These are phyloP conservation scores for Drosophila ironensis DNA, from an alignment of 1,140 invertebrate genomes.

Conservation along the genomic window DNA sequence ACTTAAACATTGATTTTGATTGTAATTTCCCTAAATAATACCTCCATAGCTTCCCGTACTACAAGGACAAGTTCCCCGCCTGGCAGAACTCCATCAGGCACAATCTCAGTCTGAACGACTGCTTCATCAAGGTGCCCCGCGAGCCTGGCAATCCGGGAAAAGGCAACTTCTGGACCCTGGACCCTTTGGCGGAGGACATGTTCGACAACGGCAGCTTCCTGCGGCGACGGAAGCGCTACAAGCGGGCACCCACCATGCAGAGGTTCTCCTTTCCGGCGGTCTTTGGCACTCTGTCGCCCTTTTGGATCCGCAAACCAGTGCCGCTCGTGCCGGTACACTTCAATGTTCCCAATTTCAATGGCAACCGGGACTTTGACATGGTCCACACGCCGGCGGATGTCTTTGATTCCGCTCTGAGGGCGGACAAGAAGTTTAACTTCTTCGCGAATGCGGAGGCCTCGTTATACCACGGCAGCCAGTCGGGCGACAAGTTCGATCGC, in stretches of 20 bases:
- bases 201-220: conserved; percentile 99
- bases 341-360: conserved; percentile 76
- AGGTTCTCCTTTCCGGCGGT: conserved; percentile 81
- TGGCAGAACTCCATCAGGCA: conserved; percentile 99
- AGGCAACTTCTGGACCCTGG: conserved; percentile 99
- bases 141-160: conserved; percentile 99
- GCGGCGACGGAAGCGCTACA: conserved; percentile 96
- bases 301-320: conserved; percentile 83
- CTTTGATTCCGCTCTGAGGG: conserved; percentile 63
- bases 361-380: conserved; percentile 73
- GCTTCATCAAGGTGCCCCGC: conserved; percentile 98
- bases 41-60: conserved; percentile 91
- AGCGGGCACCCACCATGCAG: conserved; percentile 86
- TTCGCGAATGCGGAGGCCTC: conserved; percentile 75
- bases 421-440: conserved; percentile 80
- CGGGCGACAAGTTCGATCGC: conserved; percentile 71
- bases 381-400: conserved; percentile 70
- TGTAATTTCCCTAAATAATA: not conserved
- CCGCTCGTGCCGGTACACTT: conserved; percentile 82
- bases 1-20: not conserved
- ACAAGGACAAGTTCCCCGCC: conserved; percentile 96
- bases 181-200: conserved; percentile 99
- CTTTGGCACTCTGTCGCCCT: conserved; percentile 81
- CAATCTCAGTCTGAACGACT: conserved; percentile 98
- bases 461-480: conserved; percentile 57